phyloP scores from a whole-genome alignment of 92 coral and sea anemone species.

The Epizoanthus fatuus region DNA sequence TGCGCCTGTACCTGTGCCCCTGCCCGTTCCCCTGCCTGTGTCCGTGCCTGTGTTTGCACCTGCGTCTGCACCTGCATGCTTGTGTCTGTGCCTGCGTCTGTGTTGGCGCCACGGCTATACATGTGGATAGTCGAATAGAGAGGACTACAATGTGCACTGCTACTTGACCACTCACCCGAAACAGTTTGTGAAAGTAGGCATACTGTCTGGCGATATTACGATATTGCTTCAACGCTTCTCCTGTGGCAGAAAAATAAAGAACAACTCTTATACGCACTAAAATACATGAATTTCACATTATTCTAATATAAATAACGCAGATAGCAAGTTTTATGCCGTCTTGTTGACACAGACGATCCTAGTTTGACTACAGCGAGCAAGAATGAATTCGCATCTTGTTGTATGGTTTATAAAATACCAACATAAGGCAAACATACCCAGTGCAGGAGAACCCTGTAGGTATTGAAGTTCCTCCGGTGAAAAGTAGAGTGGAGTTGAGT shows the following conservation, averaged over 20 bases:
- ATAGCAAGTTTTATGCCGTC: background rate
- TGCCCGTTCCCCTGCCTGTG: too few relatives aligned
- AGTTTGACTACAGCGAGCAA: too few relatives aligned
- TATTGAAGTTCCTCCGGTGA: conserved; percentile 82
- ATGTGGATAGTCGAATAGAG: too few relatives aligned
- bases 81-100: too few relatives aligned
- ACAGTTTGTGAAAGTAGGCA: conserved; percentile 85
- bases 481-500: conserved; percentile 90
- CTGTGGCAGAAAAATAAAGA: conserved; percentile 46
- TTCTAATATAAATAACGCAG: background rate
- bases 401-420: background rate
- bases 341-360: background rate
- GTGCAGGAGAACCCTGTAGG: conserved; percentile 90
- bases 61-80: too few relatives aligned
- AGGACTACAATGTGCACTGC: too few relatives aligned
- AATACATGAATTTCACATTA: background rate
- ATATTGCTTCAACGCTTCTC: conserved; percentile 90
- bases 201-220: conserved; percentile 95
- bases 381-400: background rate
- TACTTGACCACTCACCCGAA: conserved; percentile 29
- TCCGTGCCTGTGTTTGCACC: too few relatives aligned
- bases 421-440: conserved; percentile 68
- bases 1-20: too few relatives aligned
- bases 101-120: too few relatives aligned
- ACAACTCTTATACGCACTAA: too few relatives aligned